Conservation (phyloP, 2,113 vertebrate genomes). For the Perognathus longimembris region DNA sequence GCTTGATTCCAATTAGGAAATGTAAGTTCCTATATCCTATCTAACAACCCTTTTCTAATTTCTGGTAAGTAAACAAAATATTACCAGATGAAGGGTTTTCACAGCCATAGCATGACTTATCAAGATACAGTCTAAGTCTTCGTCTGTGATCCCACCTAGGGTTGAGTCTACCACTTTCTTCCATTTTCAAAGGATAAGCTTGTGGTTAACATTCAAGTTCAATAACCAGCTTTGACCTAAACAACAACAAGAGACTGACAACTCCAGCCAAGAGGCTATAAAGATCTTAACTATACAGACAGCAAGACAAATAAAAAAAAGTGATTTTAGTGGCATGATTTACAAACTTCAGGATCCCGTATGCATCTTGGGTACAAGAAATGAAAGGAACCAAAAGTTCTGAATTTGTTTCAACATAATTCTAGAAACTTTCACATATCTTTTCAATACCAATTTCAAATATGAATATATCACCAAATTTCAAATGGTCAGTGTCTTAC, state of each 20-base stretch:
- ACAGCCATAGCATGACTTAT: neutral
- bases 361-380: neutral
- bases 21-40: neutral
- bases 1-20: neutral
- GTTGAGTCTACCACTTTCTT: neutral
- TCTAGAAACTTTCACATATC: neutral
- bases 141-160: neutral
- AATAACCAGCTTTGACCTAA: neutral
- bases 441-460: neutral
- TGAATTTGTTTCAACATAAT: neutral
- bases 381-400: neutral
- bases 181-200: neutral
- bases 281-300: neutral
- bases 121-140: neutral
- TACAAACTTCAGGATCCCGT: neutral
- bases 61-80: neutral
- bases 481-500: neutral
- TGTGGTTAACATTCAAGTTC: neutral
- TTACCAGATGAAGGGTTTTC: neutral
- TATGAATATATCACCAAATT: neutral
- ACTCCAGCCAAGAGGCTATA: neutral
- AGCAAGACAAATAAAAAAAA: neutral
- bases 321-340: neutral
- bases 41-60: neutral
- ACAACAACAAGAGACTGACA: neutral